Evolutionary conservation across 2,113 vertebrate species (phyloP).

Genomic region (Nothocercus julius): DNA sequence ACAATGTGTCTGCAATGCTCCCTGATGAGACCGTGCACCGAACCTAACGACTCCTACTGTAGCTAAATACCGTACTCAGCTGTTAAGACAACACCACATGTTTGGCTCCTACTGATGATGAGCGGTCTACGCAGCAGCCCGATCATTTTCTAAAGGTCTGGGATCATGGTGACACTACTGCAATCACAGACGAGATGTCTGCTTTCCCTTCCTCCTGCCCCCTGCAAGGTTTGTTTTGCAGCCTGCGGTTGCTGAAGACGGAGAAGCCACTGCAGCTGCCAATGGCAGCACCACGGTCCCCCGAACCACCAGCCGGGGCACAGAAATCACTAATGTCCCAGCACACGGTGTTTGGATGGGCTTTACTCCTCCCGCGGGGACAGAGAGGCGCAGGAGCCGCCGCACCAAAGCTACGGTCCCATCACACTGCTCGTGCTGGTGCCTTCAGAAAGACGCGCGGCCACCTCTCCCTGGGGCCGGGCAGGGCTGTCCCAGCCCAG

Average conservation of each 20-base stretch:
- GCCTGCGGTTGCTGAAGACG: not conserved
- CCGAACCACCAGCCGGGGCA: no score
- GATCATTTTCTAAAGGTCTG: not conserved
- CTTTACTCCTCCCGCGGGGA: rapidly evolving
- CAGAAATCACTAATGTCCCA: not conserved
- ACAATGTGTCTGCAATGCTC: not conserved
- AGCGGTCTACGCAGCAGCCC: not conserved
- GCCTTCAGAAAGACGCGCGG: rapidly evolving
- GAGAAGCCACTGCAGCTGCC: not conserved
- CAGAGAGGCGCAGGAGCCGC: rapidly evolving
- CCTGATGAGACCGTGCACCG: not conserved
- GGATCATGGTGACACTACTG: not conserved
- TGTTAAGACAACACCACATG: not conserved
- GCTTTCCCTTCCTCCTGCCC: not conserved
- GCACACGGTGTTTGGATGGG: rapidly evolving
- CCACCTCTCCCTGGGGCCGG: rapidly evolving
- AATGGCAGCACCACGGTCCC: not conserved
- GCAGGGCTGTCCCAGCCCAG: not conserved
- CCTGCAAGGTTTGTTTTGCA: not conserved
- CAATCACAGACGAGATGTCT: not conserved
- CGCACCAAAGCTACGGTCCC: rapidly evolving
- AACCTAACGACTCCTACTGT: not conserved
- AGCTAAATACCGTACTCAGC: not conserved
- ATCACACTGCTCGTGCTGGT: not conserved
- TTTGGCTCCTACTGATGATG: not conserved